These are phyloP conservation scores for Atlantisia rogersi DNA, from an alignment of 2,113 vertebrate species.

Conservation along the genomic window DNA sequence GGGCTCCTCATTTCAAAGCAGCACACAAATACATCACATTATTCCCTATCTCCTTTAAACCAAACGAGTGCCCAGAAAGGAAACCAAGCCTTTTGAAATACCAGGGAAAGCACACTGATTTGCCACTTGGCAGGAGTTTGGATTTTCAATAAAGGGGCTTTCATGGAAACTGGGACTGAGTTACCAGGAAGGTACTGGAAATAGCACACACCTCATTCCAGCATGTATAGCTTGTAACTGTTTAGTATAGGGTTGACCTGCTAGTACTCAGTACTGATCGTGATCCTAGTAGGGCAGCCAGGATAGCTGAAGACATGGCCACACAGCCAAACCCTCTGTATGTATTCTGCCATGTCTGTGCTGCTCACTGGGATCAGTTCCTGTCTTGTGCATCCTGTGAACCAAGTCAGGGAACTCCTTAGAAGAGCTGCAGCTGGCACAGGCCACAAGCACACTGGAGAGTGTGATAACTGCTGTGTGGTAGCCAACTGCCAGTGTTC, in stretches of 20 bases:
- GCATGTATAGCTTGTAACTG: background rate
- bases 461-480: background rate
- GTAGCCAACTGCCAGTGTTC: background rate
- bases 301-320: background rate
- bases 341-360: fast-evolving
- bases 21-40: background rate
- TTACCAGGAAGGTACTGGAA: background rate
- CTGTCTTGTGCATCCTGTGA: background rate
- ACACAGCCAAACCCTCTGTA: background rate
- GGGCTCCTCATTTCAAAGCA: background rate
- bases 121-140: background rate
- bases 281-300: background rate
- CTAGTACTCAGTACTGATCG: background rate
- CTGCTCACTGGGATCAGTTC: background rate
- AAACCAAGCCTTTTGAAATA: background rate
- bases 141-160: conserved; percentile 9
- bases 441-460: background rate
- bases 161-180: background rate
- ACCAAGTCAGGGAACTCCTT: background rate
- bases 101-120: background rate
- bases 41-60: background rate
- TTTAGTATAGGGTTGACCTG: background rate
- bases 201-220: background rate
- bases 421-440: background rate
- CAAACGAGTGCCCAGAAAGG: background rate